Evolutionary conservation across 1,140 invertebrate genomes (phyloP).

Genomic region (Phymorhynchus buccinoides): DNA sequence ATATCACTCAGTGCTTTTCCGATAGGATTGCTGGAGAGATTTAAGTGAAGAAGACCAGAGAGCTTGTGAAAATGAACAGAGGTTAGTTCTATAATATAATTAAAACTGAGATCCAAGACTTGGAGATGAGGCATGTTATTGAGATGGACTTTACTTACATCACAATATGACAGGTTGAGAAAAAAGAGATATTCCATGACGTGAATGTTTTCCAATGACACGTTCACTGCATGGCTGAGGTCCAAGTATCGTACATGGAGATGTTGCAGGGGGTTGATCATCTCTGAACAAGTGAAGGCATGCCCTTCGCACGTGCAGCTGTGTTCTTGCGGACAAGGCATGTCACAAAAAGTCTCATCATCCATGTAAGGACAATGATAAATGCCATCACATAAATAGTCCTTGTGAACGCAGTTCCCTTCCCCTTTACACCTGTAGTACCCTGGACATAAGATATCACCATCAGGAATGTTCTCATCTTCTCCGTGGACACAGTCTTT

Average conservation of each 20-base stretch:
- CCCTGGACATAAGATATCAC: constrained; percentile 7
- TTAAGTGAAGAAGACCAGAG: constrained; percentile 20
- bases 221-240: not conserved
- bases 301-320: constrained; percentile 36
- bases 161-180: constrained; percentile 34
- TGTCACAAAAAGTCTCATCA: constrained; percentile 38
- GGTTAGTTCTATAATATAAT: constrained; percentile 15
- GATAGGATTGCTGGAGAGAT: constrained; percentile 33
- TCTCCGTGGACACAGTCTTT: constrained; percentile 38
- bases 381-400: constrained; percentile 39
- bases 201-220: not conserved
- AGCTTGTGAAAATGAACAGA: constrained; percentile 24
- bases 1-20: constrained; percentile 35
- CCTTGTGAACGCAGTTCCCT: constrained; percentile 31
- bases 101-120: constrained; percentile 33
- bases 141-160: not conserved
- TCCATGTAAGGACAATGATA: constrained; percentile 43
- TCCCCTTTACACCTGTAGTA: constrained; percentile 34
- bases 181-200: constrained; percentile 33
- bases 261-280: not conserved
- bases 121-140: constrained; percentile 3
- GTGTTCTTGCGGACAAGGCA: constrained; percentile 15
- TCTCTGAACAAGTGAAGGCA: constrained; percentile 30
- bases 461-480: constrained; percentile 25
- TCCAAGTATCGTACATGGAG: constrained; percentile 36